Percentiles rank a stretch among this genome's conserved stretches.
These are phyloP conservation scores for Benitochromis conjunctus DNA, from an alignment of 2,113 vertebrate species.

Conservation along the genomic window DNA sequence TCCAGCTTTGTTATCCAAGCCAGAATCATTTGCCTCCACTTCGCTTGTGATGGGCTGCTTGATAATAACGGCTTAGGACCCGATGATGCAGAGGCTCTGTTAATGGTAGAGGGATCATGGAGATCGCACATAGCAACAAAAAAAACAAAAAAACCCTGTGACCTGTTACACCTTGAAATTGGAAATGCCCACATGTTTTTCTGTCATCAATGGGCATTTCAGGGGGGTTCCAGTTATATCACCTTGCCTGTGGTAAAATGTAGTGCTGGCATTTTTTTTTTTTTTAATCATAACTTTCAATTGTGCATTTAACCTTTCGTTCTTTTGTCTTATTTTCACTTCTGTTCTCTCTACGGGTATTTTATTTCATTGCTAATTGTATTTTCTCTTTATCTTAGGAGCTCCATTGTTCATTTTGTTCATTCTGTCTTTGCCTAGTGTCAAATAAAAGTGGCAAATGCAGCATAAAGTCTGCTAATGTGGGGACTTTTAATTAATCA, in stretches of 20 bases:
- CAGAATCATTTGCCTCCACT: slow-evolving; percentile 71
- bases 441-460: slow-evolving; percentile 15
- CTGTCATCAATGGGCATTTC: neutral
- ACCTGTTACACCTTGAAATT: slow-evolving; percentile 48
- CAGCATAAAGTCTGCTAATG: slow-evolving; percentile 24
- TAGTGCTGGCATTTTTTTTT: neutral
- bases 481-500: slow-evolving; percentile 61
- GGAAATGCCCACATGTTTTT: slow-evolving; percentile 6
- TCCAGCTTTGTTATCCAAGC: slow-evolving; percentile 71
- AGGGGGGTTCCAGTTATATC: neutral
- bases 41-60: slow-evolving; percentile 53
- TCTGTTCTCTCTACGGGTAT: neutral
- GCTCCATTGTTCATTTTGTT: neutral
- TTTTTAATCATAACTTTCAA: neutral
- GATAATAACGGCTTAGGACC: slow-evolving; percentile 53
- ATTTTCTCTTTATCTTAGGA: neutral
- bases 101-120: slow-evolving; percentile 39
- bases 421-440: neutral
- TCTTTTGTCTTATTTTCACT: neutral
- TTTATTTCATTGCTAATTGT: neutral
- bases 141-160: neutral
- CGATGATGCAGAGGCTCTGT: slow-evolving; percentile 32
- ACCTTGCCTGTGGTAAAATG: neutral
- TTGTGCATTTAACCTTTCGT: neutral
- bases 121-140: slow-evolving; percentile 11